Evolutionary conservation across 2,797 vertebrate genomes (phyloP).

Genomic region (Siniperca scherzeri): DNA sequence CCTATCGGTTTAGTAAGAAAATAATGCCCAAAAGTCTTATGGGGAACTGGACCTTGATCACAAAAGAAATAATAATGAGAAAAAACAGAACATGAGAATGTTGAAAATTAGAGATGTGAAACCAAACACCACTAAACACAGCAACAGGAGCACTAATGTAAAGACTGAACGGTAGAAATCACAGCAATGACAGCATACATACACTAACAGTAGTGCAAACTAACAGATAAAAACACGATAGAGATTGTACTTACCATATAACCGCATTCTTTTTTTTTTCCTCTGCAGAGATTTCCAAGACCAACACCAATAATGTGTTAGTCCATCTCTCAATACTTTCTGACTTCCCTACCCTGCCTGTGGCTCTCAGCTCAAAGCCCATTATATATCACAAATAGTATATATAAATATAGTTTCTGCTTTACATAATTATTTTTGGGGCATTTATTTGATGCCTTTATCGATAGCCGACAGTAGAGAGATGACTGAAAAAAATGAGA

Average conservation of each 20-base stretch:
- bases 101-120: slow-evolving; percentile 16
- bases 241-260: background rate
- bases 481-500: background rate
- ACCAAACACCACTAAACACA: background rate
- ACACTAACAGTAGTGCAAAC: background rate
- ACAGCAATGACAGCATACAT: background rate
- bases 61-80: background rate
- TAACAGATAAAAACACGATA: no score
- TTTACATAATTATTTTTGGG: background rate
- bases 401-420: background rate
- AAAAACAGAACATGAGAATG: slow-evolving; percentile 10
- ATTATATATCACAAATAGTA: no score
- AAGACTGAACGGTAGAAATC: background rate
- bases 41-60: background rate
- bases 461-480: background rate
- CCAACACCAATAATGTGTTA: background rate
- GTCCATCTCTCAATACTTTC: no score
- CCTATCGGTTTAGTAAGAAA: background rate
- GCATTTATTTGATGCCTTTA: no score
- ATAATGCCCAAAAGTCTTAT: background rate
- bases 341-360: no score
- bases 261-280: background rate
- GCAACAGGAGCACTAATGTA: background rate
- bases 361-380: background rate
- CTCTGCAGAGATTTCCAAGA: background rate